Conservation (phyloP, 2,113 vertebrate species). For the Synodontis membranacea region DNA sequence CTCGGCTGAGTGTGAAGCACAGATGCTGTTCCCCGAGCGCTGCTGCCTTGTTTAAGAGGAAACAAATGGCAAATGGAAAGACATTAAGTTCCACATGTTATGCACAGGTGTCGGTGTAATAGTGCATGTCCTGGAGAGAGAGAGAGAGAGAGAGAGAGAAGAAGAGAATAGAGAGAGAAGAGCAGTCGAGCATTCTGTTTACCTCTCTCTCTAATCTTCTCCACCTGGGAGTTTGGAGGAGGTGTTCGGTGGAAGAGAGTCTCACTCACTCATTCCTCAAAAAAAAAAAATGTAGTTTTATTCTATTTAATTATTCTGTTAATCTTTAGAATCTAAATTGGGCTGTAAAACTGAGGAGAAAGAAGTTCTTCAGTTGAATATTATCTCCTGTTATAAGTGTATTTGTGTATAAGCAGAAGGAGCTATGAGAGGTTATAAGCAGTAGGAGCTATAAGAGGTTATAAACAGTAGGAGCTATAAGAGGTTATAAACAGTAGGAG, state of each 20-base stretch:
- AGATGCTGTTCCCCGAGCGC: constrained; percentile 59
- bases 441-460: background rate
- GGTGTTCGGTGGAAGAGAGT: background rate
- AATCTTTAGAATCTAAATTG: background rate
- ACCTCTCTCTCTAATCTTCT: constrained; percentile 53
- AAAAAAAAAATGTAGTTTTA: too few relatives aligned
- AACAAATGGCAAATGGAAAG: constrained; percentile 70
- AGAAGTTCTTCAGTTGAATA: background rate
- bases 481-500: background rate
- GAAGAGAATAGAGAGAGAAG: constrained; percentile 18
- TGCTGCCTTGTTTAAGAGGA: constrained; percentile 64
- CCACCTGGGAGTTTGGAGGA: constrained; percentile 36
- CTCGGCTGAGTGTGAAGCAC: constrained; percentile 58
- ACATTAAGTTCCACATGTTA: constrained; percentile 72
- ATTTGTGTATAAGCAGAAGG: background rate
- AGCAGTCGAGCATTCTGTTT: constrained; percentile 56
- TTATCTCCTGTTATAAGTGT: background rate
- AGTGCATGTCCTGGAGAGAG: constrained; percentile 59
- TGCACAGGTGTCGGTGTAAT: constrained; percentile 70
- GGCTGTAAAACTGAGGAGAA: background rate
- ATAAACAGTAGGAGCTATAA: background rate
- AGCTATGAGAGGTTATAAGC: background rate
- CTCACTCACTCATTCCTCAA: background rate
- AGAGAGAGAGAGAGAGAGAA: constrained; percentile 35
- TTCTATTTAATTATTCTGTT: background rate